Base-by-base conservation (phyloP, 2,113 vertebrate genomes). In the Morone chrysops region DNA sequence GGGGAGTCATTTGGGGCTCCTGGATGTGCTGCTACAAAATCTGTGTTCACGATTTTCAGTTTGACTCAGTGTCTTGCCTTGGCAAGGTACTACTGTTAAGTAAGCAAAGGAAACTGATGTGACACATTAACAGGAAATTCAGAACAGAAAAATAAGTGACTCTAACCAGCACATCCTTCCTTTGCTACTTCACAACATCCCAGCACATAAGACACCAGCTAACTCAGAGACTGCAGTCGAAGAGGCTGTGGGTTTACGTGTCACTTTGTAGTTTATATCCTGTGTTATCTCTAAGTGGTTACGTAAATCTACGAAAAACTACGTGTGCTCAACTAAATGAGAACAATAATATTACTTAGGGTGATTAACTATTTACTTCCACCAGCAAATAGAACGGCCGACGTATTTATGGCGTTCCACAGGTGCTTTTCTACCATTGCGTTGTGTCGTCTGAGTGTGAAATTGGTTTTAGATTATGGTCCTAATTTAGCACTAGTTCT, bases 161-260 rank as follows among this genome's bases (percentile, higher is more conserved):
- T 73, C 31, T 67, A 78, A 84, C 41, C 5, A 68, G 53, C 68
- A 83, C 82, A 84, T 90, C 72, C 85, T 89, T 83, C 77, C 81
- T 87, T 51, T 85, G 65, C 41, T 72, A 54, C 38, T 31, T 67
- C 18, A 76, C 38, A 77, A 45, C 38, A 71, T 47, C n/a, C 8
- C 62, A 53, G 20, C 45, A 54, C 13, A 80, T 17, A 83, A 48
- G 62, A 48, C 47, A n/a, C 4, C 2, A 74, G 18, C 5, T 9
- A 22, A 75, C 75, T 17, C 38, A 36, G 51, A 56, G 8, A 0
- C 41, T 43, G 38, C 17, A 18, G 47, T 18, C 73, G 17, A 31
- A 57, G 10, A 13, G 7, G 59, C n/a, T 57, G 14, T 76, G 43
- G 25, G 38, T 13, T 53, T 59, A 31, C 36, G 8, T 18, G 18